Evolutionary conservation across 2,888 invertebrate genomes (phyloP).

Genomic region (Papilio elwesi): DNA sequence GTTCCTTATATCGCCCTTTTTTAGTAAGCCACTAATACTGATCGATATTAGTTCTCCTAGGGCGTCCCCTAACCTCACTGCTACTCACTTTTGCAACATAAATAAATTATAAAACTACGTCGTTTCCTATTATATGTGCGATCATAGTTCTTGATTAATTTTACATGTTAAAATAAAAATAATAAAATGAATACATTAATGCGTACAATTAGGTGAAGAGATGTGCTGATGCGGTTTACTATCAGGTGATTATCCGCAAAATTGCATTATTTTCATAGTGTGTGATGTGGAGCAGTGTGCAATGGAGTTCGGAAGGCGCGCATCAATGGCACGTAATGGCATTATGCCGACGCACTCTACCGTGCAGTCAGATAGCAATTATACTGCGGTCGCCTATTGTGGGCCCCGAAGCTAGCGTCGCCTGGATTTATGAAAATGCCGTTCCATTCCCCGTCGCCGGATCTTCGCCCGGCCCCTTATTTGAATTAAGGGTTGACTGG

Average conservation of each 20-base stretch:
- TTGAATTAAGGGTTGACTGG: conserved; percentile 37
- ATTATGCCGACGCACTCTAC: conserved; percentile 66
- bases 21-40: no score
- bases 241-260: conserved; percentile 12
- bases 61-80: no score
- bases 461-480: conserved; percentile 29
- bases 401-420: conserved; percentile 49
- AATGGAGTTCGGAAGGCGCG: conserved; percentile 52
- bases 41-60: no score
- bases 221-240: background rate
- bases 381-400: conserved; percentile 61
- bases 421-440: conserved; percentile 31
- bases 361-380: conserved; percentile 56
- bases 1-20: no score
- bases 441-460: conserved; percentile 31
- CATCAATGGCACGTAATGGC: conserved; percentile 61
- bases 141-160: background rate
- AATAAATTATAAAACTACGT: no score
- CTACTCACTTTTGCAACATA: no score
- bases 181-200: background rate
- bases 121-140: no score
- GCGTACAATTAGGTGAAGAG: background rate
- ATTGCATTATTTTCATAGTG: conserved; percentile 17
- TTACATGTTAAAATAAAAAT: background rate
- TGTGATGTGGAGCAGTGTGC: conserved; percentile 30